A percentile compares a stretch with the other conserved stretches of the same genome.
phyloP scores from a whole-genome alignment of 2,888 invertebrate genomes.

The Drosophila demipolita region DNA sequence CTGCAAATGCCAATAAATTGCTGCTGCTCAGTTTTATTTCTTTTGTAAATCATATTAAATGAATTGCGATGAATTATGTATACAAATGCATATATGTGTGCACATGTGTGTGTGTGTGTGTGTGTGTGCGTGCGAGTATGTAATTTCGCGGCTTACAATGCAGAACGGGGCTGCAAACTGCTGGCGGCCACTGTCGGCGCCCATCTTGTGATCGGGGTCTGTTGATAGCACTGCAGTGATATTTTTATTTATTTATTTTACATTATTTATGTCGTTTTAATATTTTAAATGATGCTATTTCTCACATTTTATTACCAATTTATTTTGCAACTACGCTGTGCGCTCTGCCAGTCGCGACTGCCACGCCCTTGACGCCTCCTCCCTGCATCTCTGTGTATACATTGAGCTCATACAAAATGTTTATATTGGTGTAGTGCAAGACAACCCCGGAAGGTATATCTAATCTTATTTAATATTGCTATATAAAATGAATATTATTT shows the following conservation, averaged over 20 bases:
- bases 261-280: slow-evolving; percentile 77
- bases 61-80: slow-evolving; percentile 76
- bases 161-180: slow-evolving; percentile 35
- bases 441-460: neutral
- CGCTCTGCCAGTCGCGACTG: slow-evolving; percentile 26
- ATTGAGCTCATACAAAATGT: neutral
- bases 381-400: neutral
- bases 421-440: neutral
- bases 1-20: slow-evolving; percentile 61
- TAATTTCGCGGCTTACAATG: slow-evolving; percentile 63
- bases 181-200: slow-evolving; percentile 47
- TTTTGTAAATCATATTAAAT: slow-evolving; percentile 77
- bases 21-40: slow-evolving; percentile 62
- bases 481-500: neutral
- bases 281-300: slow-evolving; percentile 79
- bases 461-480: neutral
- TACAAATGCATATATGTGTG: slow-evolving; percentile 51
- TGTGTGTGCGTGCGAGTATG: slow-evolving; percentile 17
- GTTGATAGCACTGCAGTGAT: slow-evolving; percentile 68
- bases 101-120: slow-evolving; percentile 10
- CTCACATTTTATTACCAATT: slow-evolving; percentile 81
- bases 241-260: slow-evolving; percentile 77
- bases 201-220: slow-evolving; percentile 22
- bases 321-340: slow-evolving; percentile 55
- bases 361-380: slow-evolving; percentile 32